Conservation (phyloP, 2,113 vertebrate species). For the Corydoras sp. region DNA sequence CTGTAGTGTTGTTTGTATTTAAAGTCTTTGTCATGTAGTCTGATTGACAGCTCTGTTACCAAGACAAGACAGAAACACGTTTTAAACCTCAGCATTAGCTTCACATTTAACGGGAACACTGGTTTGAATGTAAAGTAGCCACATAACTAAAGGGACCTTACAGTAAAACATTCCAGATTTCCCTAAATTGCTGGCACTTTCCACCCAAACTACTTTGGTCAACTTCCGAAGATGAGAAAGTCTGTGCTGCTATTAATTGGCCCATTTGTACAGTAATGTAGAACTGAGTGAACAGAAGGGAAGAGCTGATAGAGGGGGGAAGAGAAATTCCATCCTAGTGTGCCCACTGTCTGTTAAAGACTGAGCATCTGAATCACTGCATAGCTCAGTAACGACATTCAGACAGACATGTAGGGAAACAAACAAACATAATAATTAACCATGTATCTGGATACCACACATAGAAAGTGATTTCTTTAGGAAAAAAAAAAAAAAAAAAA, state of each 20-base stretch:
- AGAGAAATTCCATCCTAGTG: slow-evolving; percentile 52
- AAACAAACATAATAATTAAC: neutral
- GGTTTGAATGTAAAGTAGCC: neutral
- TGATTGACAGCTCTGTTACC: too few relatives aligned
- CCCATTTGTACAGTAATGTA: slow-evolving; percentile 73
- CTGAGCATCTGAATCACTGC: slow-evolving; percentile 11
- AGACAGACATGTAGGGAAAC: neutral
- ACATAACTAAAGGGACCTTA: too few relatives aligned
- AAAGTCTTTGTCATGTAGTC: too few relatives aligned
- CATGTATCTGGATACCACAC: too few relatives aligned
- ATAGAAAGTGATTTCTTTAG: too few relatives aligned
- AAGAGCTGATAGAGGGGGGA: slow-evolving; percentile 45
- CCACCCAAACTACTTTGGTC: slow-evolving; percentile 49
- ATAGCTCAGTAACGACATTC: neutral
- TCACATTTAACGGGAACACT: too few relatives aligned
- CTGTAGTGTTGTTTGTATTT: too few relatives aligned
- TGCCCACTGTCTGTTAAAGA: slow-evolving; percentile 59
- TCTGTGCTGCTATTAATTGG: slow-evolving; percentile 67
- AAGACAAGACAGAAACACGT: too few relatives aligned
- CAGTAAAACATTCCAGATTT: too few relatives aligned
- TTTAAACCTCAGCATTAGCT: too few relatives aligned
- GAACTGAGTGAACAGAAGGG: slow-evolving; percentile 62
- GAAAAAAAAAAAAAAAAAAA: too few relatives aligned
- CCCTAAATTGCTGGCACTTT: slow-evolving; percentile 54
- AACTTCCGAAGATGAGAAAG: slow-evolving; percentile 51